Conservation (phyloP, 2,113 vertebrate genomes). For the Amblyopsis rosae region DNA sequence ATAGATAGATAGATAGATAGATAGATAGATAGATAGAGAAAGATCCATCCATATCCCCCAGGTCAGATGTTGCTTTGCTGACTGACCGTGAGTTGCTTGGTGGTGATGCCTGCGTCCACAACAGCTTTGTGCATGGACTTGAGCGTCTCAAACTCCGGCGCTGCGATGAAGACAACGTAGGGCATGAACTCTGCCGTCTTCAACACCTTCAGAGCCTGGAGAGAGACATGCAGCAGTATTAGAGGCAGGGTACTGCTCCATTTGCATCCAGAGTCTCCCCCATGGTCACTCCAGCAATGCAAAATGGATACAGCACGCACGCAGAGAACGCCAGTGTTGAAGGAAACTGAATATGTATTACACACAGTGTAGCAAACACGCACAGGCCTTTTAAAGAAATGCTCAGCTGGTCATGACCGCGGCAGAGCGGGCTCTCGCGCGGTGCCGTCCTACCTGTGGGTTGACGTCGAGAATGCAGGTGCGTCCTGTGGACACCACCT, state of each 20-base stretch:
- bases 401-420: too few relatives aligned
- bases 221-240: constrained; percentile 7
- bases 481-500: constrained; percentile 89
- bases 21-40: too few relatives aligned
- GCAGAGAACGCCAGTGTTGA: too few relatives aligned
- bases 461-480: constrained; percentile 98
- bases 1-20: too few relatives aligned
- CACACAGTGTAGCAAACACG: too few relatives aligned
- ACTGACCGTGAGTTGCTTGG: constrained; percentile 94
- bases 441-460: constrained; percentile 82
- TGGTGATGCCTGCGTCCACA: constrained; percentile 92
- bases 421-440: too few relatives aligned
- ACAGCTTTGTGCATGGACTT: constrained; percentile 96
- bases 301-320: too few relatives aligned
- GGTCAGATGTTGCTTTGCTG: too few relatives aligned
- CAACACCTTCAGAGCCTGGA: constrained; percentile 92
- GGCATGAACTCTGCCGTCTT: constrained; percentile 98
- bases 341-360: too few relatives aligned
- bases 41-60: too few relatives aligned
- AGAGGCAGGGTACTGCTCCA: not conserved
- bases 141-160: constrained; percentile 90
- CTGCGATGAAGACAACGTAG: constrained; percentile 95
- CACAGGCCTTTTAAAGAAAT: too few relatives aligned
- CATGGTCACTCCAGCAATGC: not conserved
- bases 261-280: not conserved